A percentile compares a stretch with the other conserved stretches of the same genome.
Evolutionary conservation across 1,140 invertebrate species (phyloP).

Genomic region (Drosophila yakuba): DNA sequence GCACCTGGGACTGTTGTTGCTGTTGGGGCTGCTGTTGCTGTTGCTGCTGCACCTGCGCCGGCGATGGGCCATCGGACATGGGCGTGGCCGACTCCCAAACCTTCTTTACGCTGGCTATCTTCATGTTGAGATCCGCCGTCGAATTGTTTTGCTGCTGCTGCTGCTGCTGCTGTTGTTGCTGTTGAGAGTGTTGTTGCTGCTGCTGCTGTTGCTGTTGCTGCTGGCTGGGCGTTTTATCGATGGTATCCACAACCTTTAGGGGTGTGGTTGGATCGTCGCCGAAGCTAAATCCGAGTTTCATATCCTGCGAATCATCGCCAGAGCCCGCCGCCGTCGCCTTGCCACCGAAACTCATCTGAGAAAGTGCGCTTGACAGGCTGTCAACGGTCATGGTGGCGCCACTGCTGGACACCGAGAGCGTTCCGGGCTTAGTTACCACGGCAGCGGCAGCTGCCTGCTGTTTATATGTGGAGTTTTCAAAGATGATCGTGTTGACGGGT

Average conservation of each 20-base stretch:
- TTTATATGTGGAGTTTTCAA: constrained; percentile 96
- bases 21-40: constrained; percentile 66
- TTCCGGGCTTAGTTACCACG: constrained; percentile 44
- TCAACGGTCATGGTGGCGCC: constrained; percentile 53
- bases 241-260: constrained; percentile 58
- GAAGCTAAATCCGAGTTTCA: constrained; percentile 93
- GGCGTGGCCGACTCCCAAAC: constrained; percentile 91
- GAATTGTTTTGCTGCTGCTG: constrained; percentile 86
- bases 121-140: constrained; percentile 95
- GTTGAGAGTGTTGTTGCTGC: constrained; percentile 55
- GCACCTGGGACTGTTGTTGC: constrained; percentile 59
- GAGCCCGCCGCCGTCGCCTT: constrained; percentile 75
- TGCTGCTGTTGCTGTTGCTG: constrained; percentile 38
- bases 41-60: constrained; percentile 85
- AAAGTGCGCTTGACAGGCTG: constrained; percentile 83
- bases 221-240: constrained; percentile 55
- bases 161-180: constrained; percentile 65
- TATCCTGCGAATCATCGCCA: constrained; percentile 92
- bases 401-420: constrained; percentile 25
- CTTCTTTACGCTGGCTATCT: constrained; percentile 97
- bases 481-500: constrained; percentile 95
- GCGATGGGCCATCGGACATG: constrained; percentile 56
- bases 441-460: constrained; percentile 74
- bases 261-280: constrained; percentile 85
- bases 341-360: constrained; percentile 85